Evolutionary conservation across 1,140 invertebrate species (phyloP), one percentile per base, ranked within the genome.

Genomic region (Sesamia nonagrioides): DNA sequence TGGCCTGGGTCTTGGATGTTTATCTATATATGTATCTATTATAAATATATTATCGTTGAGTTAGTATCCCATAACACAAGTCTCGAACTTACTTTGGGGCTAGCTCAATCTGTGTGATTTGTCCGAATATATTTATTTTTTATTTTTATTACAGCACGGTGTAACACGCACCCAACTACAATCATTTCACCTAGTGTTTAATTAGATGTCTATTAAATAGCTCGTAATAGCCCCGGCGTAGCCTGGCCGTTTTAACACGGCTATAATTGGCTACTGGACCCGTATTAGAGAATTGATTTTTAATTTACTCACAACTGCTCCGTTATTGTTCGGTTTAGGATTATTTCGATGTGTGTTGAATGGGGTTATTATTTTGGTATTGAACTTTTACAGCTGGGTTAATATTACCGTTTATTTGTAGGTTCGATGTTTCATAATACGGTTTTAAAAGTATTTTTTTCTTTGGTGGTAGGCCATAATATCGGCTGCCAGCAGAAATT

Each of bases 101-200:
- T n/a, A n/a, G n/a, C n/a, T n/a, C n/a, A n/a, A n/a, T n/a, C n/a
- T n/a, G n/a, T n/a, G n/a, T n/a, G n/a, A n/a, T n/a, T n/a, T n/a
- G n/a, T n/a, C n/a, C n/a, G n/a, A n/a, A n/a, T n/a, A n/a, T n/a
- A n/a, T n/a, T n/a, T n/a, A n/a, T n/a, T n/a, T n/a, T n/a, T n/a
- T n/a, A n/a, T n/a, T n/a, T n/a, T n/a, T n/a, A 21, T 58, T 48
- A 17, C 17, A 63, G 0, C 18, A 50, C 84, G 82, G 86, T 86
- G 84, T 88, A 35, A 88, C 21, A 54, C n/a, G 18, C 35, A 37
- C 6, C 27, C 40, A 35, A 66, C 56, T 48, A 52, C 21, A 69
- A 71, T 79, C 71, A 81, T 88, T 86, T 77, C 82, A 61, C 83
- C 77, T 82, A 84, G 81, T 88, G 82, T 89, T 87, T 88, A 86